Evolutionary conservation across 2,888 invertebrate genomes (phyloP).

Genomic region (Drosophila mimetica): DNA sequence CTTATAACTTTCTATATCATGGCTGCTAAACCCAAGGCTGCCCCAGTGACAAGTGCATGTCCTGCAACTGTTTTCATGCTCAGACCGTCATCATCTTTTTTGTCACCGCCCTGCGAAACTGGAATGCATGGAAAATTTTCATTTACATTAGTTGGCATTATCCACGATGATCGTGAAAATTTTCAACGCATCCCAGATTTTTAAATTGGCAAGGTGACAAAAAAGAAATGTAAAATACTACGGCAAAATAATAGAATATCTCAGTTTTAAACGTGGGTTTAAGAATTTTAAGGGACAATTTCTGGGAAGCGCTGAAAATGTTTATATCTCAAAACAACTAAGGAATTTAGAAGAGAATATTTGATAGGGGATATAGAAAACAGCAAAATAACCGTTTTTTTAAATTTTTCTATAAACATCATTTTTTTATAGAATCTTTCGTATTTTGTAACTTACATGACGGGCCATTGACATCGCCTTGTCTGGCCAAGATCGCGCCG

Average conservation of each 20-base stretch:
- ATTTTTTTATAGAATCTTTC: background rate
- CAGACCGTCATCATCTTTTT: background rate
- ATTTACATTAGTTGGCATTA: slow-evolving; percentile 4
- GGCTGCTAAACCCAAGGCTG: background rate
- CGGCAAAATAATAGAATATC: background rate
- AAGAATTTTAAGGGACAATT: background rate
- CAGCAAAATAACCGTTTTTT: too few relatives aligned
- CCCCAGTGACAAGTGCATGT: background rate
- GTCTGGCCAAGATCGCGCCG: slow-evolving; percentile 54
- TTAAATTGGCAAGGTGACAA: slow-evolving; percentile 5
- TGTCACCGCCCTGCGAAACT: slow-evolving; percentile 13
- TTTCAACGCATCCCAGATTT: slow-evolving; percentile 56
- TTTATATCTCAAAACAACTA: background rate
- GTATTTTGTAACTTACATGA: slow-evolving; percentile 42
- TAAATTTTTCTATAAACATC: too few relatives aligned
- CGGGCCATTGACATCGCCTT: slow-evolving; percentile 41
- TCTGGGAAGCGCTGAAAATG: slow-evolving; percentile 53
- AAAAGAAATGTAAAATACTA: background rate
- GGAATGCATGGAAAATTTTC: slow-evolving; percentile 47
- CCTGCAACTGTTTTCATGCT: background rate
- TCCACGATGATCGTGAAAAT: slow-evolving; percentile 16
- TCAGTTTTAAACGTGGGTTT: background rate
- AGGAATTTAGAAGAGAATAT: too few relatives aligned
- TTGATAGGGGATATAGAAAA: too few relatives aligned
- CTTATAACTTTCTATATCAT: background rate